Conservation (phyloP, 2,797 vertebrate species). For the Aratinga solstitialis region DNA sequence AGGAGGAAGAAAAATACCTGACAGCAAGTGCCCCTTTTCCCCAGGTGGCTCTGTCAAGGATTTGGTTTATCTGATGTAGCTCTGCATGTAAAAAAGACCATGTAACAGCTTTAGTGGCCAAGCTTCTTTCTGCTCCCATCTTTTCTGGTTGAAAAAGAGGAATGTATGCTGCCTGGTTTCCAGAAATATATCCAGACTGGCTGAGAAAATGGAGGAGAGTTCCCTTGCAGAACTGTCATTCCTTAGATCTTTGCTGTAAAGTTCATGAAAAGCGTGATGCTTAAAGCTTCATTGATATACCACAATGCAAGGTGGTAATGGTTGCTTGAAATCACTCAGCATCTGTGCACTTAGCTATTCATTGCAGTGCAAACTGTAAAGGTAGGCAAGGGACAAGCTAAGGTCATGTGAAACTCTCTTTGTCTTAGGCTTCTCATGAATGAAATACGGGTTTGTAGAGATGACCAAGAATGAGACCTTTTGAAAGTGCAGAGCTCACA, state of each 20-base stretch:
- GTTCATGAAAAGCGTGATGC: not conserved
- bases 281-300: not conserved
- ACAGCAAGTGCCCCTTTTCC: not conserved
- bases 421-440: not conserved
- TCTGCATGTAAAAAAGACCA: not conserved
- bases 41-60: not conserved
- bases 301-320: not conserved
- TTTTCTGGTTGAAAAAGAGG: not conserved
- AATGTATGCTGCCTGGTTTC: not conserved
- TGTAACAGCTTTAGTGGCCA: not conserved
- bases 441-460: not conserved
- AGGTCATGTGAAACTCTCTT: not conserved
- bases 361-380: not conserved
- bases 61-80: not conserved
- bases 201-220: not conserved
- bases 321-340: fast-evolving
- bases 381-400: not conserved
- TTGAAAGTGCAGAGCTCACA: not conserved
- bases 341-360: not conserved
- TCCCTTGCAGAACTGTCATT: not conserved
- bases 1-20: not conserved
- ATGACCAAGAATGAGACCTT: not conserved
- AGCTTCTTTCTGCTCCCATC: not conserved
- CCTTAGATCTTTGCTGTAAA: not conserved
- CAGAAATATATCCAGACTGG: not conserved